Base-by-base conservation (phyloP, 1,140 invertebrate species). In the Drosophila repletoides region DNA sequence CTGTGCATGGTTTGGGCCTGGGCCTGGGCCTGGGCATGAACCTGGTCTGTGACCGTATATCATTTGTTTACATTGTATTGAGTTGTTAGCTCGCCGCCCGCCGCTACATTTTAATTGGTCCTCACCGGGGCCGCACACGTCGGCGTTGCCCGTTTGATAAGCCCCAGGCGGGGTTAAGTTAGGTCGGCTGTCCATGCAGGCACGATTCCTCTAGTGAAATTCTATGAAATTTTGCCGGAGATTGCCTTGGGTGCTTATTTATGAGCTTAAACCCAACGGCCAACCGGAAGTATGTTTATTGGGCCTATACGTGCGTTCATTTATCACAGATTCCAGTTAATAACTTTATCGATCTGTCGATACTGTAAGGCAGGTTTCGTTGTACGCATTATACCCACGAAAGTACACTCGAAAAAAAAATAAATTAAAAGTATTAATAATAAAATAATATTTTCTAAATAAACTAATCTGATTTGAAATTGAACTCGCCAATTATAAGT, bases 41-140 rank as follows among this genome's bases (percentile, higher is more conserved):
- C 36, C 3, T 14, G 14, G 4, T 60, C 63, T 70, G 71, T 59
- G 79, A 86, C 80, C 80, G 80, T 84, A 84, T 84, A 84, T 84
- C 79, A 84, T 84, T 84, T 84, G 79, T 86, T 84, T 84, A 84
- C 80, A 86, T 84, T 84, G 79, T 79, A 84, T 84, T 84, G 79
- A 84, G 79, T 86, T 84, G 79, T 84, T 84, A 76, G 77, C 59
- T 67, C 49, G 40, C 69, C 64, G 69, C 72, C 77, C 69, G 77
- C 73, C 72, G 73, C 59, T 63, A 68, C 67, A 73, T 67, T 84
- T 83, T 84, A 83, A 83, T 83, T 83, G 76, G 52, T 53, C 26
- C 43, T 59, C 43, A 17, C 49, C 31, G 19, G 43, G 59, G 26
- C 80, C 79, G 66, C 79, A 86, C 79, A 84, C 79, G 61, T 67